phyloP scores from a whole-genome alignment of 1,140 invertebrate species.

The Paracyclopina nana region DNA sequence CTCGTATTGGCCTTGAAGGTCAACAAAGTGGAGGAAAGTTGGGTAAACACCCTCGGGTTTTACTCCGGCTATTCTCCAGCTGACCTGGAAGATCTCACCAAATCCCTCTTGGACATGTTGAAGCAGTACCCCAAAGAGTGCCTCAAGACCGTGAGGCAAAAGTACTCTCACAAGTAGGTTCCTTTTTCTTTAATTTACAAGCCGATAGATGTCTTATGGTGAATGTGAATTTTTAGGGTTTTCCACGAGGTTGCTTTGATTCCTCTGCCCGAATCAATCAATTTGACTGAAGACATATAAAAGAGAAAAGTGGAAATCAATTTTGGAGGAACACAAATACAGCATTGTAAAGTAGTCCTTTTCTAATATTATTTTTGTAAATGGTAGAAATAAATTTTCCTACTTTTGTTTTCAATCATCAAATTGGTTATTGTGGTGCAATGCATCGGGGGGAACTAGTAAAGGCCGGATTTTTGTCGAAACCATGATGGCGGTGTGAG shows the following conservation, averaged over 20 bases:
- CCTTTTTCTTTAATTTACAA: background rate
- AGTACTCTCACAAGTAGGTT: slow-evolving; percentile 77
- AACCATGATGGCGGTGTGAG: too few species aligned
- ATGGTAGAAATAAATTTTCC: too few species aligned
- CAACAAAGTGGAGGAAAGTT: slow-evolving; percentile 41
- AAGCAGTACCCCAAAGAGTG: slow-evolving; percentile 48
- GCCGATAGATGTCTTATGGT: background rate
- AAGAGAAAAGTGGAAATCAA: too few species aligned
- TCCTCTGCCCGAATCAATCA: background rate
- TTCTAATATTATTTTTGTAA: too few species aligned
- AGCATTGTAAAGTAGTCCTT: too few species aligned
- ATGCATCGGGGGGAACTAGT: too few species aligned
- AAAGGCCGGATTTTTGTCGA: too few species aligned
- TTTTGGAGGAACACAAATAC: too few species aligned
- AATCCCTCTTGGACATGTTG: slow-evolving; percentile 51
- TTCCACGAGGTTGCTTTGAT: slow-evolving; percentile 15
- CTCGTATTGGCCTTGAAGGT: slow-evolving; percentile 65
- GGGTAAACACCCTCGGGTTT: slow-evolving; percentile 58
- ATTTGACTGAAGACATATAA: background rate
- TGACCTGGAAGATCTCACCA: slow-evolving; percentile 49
- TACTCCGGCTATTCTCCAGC: slow-evolving; percentile 47
- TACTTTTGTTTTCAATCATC: too few species aligned
- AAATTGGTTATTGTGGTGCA: too few species aligned
- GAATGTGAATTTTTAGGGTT: slow-evolving; percentile 11
- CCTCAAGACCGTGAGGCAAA: slow-evolving; percentile 64